These are phyloP conservation scores for Tridacna crocea DNA, from an alignment of 2,888 invertebrate genomes.

Conservation along the genomic window DNA sequence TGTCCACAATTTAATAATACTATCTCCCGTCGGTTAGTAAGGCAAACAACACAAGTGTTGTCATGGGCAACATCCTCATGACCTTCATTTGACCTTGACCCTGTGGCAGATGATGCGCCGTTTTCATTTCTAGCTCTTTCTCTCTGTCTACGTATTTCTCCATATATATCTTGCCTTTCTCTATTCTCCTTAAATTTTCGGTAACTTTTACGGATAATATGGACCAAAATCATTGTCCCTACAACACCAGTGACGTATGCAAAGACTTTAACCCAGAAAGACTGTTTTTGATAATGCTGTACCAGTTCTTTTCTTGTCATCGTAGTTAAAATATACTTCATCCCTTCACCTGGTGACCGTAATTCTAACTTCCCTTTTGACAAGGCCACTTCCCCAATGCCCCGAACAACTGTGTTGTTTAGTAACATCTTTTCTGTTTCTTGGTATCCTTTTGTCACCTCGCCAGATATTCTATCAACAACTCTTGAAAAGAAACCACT, in stretches of 20 bases:
- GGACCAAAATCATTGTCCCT: conserved; percentile 86
- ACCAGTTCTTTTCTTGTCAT: conserved; percentile 91
- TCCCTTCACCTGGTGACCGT: conserved; percentile 88
- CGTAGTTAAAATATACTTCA: conserved; percentile 91
- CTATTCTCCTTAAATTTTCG: conserved; percentile 75
- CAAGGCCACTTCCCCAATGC: conserved; percentile 90
- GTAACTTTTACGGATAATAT: conserved; percentile 85
- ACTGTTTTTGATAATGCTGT: conserved; percentile 90
- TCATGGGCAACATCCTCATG: conserved; percentile 20
- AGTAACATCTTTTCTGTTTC: conserved; percentile 94
- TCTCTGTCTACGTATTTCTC: conserved; percentile 52
- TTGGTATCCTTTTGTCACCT: conserved; percentile 92
- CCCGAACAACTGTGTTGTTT: conserved; percentile 92
- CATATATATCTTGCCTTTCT: conserved; percentile 46
- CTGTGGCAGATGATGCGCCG: conserved; percentile 2
- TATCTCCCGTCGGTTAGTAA: conserved; percentile 93
- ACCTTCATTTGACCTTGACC: conserved; percentile 14
- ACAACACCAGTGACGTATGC: conserved; percentile 87
- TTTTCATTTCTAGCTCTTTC: conserved; percentile 21
- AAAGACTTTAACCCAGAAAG: conserved; percentile 86
- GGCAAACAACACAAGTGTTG: conserved; percentile 93
- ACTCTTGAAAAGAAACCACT: conserved; percentile 91
- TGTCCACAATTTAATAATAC: conserved; percentile 95
- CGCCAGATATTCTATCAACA: conserved; percentile 93
- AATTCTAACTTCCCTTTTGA: conserved; percentile 89